These are phyloP conservation scores for Manis pentadactyla DNA, from an alignment of 2,797 vertebrate genomes.

Conservation along the genomic window DNA sequence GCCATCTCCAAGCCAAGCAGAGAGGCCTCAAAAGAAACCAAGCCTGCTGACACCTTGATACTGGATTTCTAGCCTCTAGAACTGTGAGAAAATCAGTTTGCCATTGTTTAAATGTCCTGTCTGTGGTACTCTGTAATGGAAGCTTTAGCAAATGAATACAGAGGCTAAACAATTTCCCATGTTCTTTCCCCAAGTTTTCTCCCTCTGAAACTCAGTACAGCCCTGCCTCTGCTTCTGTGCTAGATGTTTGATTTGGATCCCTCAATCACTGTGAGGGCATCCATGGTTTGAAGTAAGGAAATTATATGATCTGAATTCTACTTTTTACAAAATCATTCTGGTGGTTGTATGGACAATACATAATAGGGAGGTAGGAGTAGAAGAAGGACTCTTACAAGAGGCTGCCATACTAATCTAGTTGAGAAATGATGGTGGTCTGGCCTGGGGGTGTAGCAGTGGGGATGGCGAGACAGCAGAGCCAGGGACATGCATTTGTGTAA, in stretches of 20 bases:
- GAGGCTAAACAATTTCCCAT: background rate
- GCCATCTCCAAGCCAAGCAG: background rate
- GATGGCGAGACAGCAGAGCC: no score
- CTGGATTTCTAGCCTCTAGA: background rate
- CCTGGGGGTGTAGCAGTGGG: background rate
- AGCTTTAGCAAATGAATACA: background rate
- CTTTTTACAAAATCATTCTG: background rate
- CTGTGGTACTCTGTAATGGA: background rate
- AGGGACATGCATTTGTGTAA: background rate
- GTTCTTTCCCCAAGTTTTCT: background rate
- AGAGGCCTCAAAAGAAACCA: background rate
- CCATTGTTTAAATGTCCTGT: background rate
- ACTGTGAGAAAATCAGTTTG: background rate
- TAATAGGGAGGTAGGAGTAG: background rate
- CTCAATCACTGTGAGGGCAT: background rate
- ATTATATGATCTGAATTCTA: background rate
- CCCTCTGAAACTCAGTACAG: background rate
- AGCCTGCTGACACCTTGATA: background rate
- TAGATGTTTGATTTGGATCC: background rate
- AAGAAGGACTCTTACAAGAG: background rate
- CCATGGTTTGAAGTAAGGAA: background rate
- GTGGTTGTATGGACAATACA: background rate
- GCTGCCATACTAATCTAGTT: background rate
- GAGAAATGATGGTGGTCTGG: background rate
- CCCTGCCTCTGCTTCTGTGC: background rate